Conservation (phyloP, 2,113 vertebrate genomes). For the Brevimyrus niger region DNA sequence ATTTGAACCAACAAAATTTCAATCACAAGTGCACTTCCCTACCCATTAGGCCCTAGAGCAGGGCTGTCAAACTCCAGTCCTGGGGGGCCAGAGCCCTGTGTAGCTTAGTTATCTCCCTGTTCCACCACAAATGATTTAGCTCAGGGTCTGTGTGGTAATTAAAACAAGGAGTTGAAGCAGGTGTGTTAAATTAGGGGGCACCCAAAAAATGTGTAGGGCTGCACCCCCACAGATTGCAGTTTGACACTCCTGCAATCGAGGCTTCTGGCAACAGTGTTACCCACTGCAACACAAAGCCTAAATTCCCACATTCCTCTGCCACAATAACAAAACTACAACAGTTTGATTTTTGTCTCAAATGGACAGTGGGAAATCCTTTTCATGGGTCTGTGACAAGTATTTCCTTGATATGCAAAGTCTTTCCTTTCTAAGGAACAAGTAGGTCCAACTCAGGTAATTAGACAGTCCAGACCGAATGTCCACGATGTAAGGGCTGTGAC, state of each 20-base stretch:
- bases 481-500: not conserved
- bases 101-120: not conserved
- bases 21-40: no score
- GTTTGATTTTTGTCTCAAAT: not conserved
- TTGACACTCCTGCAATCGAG: not conserved
- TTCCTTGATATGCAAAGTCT: not conserved
- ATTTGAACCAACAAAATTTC: no score
- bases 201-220: no score
- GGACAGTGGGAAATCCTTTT: not conserved
- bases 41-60: not conserved
- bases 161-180: no score
- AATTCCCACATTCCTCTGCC: not conserved
- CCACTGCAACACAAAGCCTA: not conserved
- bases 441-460: not conserved
- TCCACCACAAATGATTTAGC: no score
- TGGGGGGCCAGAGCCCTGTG: not conserved
- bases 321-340: not conserved
- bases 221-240: no score
- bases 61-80: not conserved
- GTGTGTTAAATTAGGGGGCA: no score
- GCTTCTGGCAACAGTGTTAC: not conserved
- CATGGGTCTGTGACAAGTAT: not conserved
- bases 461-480: not conserved
- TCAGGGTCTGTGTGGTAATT: no score
- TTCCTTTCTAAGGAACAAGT: not conserved